Evolutionary conservation across 2,113 vertebrate genomes (phyloP), one percentile per base, ranked within the genome.

Genomic region (Phyllostomus discolor): DNA sequence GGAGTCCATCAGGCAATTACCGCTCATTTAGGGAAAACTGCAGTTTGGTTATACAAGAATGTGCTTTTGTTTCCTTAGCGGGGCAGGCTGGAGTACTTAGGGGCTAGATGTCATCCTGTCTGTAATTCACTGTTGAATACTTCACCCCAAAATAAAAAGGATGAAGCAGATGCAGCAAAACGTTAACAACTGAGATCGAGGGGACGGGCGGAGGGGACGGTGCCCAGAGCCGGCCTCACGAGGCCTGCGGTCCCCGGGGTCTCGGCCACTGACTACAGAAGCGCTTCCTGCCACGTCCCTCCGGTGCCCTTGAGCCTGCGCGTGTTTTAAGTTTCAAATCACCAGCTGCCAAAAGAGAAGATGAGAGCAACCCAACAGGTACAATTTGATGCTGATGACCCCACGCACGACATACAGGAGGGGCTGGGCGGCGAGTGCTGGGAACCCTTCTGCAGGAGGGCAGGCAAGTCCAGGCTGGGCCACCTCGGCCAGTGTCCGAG

Each of bases 21-120:
- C 54, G 59, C 33, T 81, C 54, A 84, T 90, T 95, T 72, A 75
- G 72, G 88, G 46, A 94, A 87, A 90, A 78, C 0, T 41, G 19
- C 15, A 24, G 11, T 26, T 28, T 81, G 85, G 75, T 48, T 90
- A 76, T 7, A 50, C 1, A 88, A 50, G 38, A 87, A 52, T 33
- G 19, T 1, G 22, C 26, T 78, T 20, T 41, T 69, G 12, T 62
- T 87, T 82, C 64, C 75, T 54, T 22, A 50, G 85, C 81, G 70
- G 84, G 4, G 0, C 35, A 35, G 22, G 43, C 75, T 75, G 16
- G 57, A 54, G 43, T 66, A 54, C 50, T 69, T 81, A 48, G 46
- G 59, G 43, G 38, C 54, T 73, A n/a, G 84, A 52, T 31, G 26
- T 46, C 43, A 62, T 4, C 4, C 76, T 24, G 35, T 43, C 62